A percentile compares a stretch with the other conserved stretches of the same genome.
phyloP scores from a whole-genome alignment of 2,888 invertebrate genomes.

The Diadromus collaris region DNA sequence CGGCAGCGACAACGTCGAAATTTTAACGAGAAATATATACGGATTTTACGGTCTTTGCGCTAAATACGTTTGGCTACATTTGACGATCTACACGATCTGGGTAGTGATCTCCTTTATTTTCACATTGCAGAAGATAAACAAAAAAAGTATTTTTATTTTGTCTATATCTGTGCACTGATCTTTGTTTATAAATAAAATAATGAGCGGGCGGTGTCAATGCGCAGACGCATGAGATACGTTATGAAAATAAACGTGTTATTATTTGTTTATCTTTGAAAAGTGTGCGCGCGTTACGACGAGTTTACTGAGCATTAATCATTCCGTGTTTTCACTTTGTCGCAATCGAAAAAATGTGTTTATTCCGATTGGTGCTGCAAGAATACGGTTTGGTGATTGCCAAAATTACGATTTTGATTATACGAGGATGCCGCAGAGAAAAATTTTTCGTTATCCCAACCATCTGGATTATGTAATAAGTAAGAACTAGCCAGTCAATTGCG shows the following conservation, averaged over 20 bases:
- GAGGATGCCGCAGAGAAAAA: neutral
- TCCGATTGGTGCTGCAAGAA: neutral
- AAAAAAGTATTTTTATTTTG: neutral
- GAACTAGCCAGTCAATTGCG: neutral
- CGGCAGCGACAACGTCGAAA: neutral
- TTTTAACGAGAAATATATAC: neutral
- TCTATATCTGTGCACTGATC: neutral
- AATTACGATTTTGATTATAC: neutral
- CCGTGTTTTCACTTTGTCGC: neutral
- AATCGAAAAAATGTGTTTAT: neutral
- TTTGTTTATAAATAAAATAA: slow-evolving; percentile 13
- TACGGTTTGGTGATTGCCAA: neutral
- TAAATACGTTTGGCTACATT: slow-evolving; percentile 56
- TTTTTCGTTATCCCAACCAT: neutral
- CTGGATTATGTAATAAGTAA: neutral
- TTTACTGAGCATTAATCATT: slow-evolving; percentile 3
- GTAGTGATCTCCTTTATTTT: neutral
- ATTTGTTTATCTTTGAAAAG: slow-evolving; percentile 12
- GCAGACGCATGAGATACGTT: slow-evolving; percentile 5
- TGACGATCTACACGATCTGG: neutral
- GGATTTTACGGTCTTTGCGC: slow-evolving; percentile 52
- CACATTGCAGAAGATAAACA: neutral
- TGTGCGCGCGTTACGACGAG: neutral
- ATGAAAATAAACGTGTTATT: slow-evolving; percentile 11
- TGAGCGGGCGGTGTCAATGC: neutral